A percentile compares a stretch with the other conserved stretches of the same genome.
Conservation (phyloP, 1,140 invertebrate species). For the Zaprionus lachaisei region DNA sequence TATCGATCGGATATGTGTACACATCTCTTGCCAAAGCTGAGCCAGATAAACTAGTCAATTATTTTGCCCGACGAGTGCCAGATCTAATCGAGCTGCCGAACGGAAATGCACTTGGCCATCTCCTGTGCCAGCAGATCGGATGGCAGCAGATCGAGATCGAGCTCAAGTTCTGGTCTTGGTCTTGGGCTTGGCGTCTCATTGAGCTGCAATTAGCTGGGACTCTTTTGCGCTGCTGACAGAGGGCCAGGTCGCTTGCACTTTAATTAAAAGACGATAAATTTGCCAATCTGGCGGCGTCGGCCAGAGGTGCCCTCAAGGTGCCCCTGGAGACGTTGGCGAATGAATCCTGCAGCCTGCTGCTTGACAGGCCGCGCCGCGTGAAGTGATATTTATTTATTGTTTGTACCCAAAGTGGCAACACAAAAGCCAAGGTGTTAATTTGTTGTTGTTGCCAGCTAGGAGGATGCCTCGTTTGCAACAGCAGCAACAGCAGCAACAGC, state of each 20-base stretch:
- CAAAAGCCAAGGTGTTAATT: constrained; percentile 83
- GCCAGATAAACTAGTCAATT: constrained; percentile 58
- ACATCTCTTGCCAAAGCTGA: constrained; percentile 46
- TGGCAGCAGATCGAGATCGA: not conserved
- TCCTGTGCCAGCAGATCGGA: constrained; percentile 10
- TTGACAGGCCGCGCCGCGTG: constrained; percentile 61
- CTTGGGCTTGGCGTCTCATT: constrained; percentile 36
- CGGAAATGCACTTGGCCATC: constrained; percentile 49
- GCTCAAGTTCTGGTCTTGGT: constrained; percentile 2
- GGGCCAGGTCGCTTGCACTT: constrained; percentile 76
- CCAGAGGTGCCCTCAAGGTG: not conserved
- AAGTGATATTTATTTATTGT: constrained; percentile 83
- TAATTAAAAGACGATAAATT: constrained; percentile 83
- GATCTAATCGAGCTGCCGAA: constrained; percentile 50
- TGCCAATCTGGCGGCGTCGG: constrained; percentile 62
- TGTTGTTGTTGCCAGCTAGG: constrained; percentile 60
- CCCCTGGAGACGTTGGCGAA: not conserved
- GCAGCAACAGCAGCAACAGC: constrained; percentile 26
- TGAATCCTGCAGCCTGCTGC: constrained; percentile 7
- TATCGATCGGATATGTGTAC: constrained; percentile 55
- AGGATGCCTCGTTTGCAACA: constrained; percentile 49
- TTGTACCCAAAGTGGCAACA: constrained; percentile 82
- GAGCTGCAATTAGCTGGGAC: constrained; percentile 65
- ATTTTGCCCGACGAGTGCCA: constrained; percentile 30
- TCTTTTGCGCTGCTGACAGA: constrained; percentile 67